A percentile compares a stretch with the other conserved stretches of the same genome.
Conservation (phyloP, 2,888 invertebrate genomes). For the Anodontia alba region DNA sequence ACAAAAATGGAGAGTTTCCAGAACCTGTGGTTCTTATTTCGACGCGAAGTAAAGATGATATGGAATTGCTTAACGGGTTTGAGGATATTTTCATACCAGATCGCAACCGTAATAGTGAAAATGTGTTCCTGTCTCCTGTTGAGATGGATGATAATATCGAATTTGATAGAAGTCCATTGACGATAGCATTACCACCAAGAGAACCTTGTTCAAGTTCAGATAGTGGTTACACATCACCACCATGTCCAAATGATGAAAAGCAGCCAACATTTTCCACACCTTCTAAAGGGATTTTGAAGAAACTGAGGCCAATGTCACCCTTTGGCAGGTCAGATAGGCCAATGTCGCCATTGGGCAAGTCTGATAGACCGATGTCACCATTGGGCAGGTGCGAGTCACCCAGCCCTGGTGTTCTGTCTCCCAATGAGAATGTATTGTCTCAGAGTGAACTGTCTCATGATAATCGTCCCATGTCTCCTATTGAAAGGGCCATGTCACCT, state of each 20-base stretch:
- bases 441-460: background rate
- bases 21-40: slow-evolving; percentile 28
- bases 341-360: slow-evolving; percentile 28
- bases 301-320: slow-evolving; percentile 46
- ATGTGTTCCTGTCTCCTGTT: slow-evolving; percentile 46
- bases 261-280: slow-evolving; percentile 38
- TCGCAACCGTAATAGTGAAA: slow-evolving; percentile 32
- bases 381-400: background rate
- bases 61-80: slow-evolving; percentile 50
- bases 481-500: slow-evolving; percentile 53
- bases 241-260: slow-evolving; percentile 28
- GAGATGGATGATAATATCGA: slow-evolving; percentile 40
- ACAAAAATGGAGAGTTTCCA: slow-evolving; percentile 24
- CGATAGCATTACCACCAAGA: slow-evolving; percentile 33
- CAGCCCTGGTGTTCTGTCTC: background rate
- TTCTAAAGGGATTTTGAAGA: slow-evolving; percentile 59
- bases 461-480: slow-evolving; percentile 3
- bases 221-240: slow-evolving; percentile 58
- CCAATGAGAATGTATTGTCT: slow-evolving; percentile 15
- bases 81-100: slow-evolving; percentile 60
- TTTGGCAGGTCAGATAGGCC: slow-evolving; percentile 12
- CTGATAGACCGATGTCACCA: slow-evolving; percentile 34
- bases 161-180: slow-evolving; percentile 39
- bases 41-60: slow-evolving; percentile 41
- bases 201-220: slow-evolving; percentile 54